These are phyloP conservation scores for Dolichotis patagonum DNA, from an alignment of 2,113 vertebrate species.

Conservation along the genomic window DNA sequence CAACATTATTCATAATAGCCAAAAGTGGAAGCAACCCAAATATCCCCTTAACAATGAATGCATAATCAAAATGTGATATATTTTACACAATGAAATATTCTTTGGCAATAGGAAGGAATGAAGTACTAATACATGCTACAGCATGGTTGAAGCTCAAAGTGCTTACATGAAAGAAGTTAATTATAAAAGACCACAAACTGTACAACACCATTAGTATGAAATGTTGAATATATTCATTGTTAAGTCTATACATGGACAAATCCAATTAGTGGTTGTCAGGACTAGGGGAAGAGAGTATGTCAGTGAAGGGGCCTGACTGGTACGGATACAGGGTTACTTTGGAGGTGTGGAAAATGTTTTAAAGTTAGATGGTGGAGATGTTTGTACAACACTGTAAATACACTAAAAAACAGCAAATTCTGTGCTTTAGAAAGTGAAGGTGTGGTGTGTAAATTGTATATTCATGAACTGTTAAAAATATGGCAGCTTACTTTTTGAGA, in stretches of 20 bases:
- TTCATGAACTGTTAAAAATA: neutral
- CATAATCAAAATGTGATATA: neutral
- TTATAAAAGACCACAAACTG: neutral
- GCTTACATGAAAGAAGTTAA: neutral
- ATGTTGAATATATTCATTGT: neutral
- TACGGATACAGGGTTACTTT: neutral
- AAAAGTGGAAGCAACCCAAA: neutral
- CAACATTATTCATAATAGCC: neutral
- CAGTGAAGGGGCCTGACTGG: neutral
- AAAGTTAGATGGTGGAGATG: neutral
- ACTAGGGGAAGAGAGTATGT: neutral
- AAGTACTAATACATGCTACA: neutral
- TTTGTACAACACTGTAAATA: neutral
- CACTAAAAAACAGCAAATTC: neutral
- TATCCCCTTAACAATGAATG: neutral
- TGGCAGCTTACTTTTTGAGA: neutral
- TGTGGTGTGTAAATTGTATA: neutral
- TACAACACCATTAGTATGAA: neutral
- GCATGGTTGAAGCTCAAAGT: neutral
- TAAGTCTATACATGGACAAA: neutral
- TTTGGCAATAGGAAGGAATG: neutral
- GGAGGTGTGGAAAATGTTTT: neutral
- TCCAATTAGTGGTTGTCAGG: neutral
- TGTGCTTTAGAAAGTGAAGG: neutral
- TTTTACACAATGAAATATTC: neutral